These are phyloP conservation scores for Drosophila colorata DNA, from an alignment of 2,888 invertebrate genomes.

Conservation along the genomic window DNA sequence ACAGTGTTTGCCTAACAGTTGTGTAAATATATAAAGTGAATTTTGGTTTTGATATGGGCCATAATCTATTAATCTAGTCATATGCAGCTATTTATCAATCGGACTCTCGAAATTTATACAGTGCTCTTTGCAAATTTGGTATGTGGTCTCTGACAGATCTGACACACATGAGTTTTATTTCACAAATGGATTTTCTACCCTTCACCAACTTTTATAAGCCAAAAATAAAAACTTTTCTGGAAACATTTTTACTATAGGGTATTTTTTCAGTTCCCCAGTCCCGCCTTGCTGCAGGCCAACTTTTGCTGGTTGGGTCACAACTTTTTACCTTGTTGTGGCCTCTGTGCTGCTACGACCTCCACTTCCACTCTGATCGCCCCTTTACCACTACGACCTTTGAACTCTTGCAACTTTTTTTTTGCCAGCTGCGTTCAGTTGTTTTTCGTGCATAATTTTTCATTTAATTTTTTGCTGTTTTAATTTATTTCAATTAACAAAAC, in stretches of 20 bases:
- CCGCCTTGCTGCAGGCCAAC: slow-evolving; percentile 23
- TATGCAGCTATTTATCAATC: neutral
- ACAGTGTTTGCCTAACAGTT: slow-evolving; percentile 11
- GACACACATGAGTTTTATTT: neutral
- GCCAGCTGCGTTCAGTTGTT: slow-evolving; percentile 21
- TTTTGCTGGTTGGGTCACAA: slow-evolving; percentile 41
- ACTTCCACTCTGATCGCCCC: neutral
- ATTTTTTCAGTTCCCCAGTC: slow-evolving; percentile 5
- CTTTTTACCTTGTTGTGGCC: slow-evolving; percentile 72
- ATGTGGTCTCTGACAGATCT: neutral
- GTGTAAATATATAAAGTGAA: neutral
- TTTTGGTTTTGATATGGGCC: neutral
- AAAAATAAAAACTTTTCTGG: neutral
- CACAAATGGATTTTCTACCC: neutral
- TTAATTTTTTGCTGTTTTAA: slow-evolving; percentile 63
- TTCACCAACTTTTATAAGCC: too few species aligned
- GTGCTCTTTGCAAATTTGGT: neutral
- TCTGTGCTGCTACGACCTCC: slow-evolving; percentile 10
- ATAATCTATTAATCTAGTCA: slow-evolving; percentile 1
- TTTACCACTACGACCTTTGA: neutral
- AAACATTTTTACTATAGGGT: slow-evolving; percentile 16
- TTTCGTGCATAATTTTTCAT: slow-evolving; percentile 58
- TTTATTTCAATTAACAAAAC: slow-evolving; percentile 76
- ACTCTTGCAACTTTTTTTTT: slow-evolving; percentile 9
- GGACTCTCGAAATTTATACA: neutral